A percentile compares a stretch with the other conserved stretches of the same genome.
Evolutionary conservation across 2,113 vertebrate species (phyloP).

Genomic region (Ahaetulla prasina): DNA sequence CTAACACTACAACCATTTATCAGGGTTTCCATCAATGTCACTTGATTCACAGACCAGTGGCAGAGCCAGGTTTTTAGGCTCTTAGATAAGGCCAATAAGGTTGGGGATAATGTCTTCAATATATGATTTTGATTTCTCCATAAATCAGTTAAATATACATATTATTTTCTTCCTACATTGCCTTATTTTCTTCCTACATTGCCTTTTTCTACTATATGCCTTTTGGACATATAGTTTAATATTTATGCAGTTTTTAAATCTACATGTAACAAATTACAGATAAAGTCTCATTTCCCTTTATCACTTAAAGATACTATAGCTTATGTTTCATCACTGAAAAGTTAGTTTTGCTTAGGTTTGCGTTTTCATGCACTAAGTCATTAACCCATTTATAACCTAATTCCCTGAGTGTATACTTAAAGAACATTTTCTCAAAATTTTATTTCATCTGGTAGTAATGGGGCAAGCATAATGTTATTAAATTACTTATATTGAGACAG

Average conservation of each 20-base stretch:
- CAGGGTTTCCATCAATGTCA: neutral
- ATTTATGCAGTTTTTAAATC: neutral
- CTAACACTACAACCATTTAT: neutral
- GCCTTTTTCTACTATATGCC: neutral
- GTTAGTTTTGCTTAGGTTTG: neutral
- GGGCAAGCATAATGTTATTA: neutral
- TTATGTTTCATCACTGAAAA: neutral
- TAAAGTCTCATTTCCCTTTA: neutral
- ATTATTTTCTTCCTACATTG: neutral
- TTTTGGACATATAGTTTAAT: neutral
- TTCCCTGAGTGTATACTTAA: neutral
- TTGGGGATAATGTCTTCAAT: neutral
- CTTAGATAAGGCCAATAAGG: neutral
- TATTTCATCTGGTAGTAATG: neutral
- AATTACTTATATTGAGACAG: neutral
- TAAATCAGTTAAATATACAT: neutral
- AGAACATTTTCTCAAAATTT: neutral
- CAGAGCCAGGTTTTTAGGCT: neutral
- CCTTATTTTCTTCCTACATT: neutral
- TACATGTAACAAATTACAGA: neutral
- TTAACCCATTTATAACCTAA: neutral
- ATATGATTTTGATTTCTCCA: neutral
- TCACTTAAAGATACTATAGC: neutral
- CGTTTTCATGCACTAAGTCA: neutral
- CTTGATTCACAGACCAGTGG: neutral